Evolutionary conservation across 1,140 invertebrate species (phyloP).

Genomic region (Druon quercuslanigerum): DNA sequence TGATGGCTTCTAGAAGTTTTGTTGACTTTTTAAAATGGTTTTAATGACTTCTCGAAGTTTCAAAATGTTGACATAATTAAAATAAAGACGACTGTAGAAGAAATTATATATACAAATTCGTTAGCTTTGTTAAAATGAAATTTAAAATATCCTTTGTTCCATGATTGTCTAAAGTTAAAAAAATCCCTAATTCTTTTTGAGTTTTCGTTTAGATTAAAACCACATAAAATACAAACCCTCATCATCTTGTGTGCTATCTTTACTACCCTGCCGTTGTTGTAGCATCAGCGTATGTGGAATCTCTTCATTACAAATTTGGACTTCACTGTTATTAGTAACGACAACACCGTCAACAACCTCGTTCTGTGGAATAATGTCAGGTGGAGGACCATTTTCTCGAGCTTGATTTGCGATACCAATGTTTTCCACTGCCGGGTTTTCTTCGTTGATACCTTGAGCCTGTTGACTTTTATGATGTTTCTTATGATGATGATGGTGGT

Average conservation of each 20-base stretch:
- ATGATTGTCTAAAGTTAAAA: too few species aligned
- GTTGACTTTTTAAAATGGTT: too few species aligned
- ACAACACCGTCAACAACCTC: constrained; percentile 62
- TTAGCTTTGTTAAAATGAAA: too few species aligned
- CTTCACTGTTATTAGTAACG: constrained; percentile 56
- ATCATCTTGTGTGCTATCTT: constrained; percentile 78
- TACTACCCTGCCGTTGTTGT: constrained; percentile 80
- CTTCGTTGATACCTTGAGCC: constrained; percentile 55
- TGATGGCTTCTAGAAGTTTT: too few species aligned
- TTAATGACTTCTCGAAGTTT: too few species aligned
- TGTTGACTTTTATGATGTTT: constrained; percentile 72
- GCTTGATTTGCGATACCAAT: constrained; percentile 60
- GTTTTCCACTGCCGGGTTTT: constrained; percentile 63
- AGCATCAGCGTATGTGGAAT: constrained; percentile 77
- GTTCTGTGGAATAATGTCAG: constrained; percentile 68
- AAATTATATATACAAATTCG: too few species aligned
- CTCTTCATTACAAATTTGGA: constrained; percentile 79
- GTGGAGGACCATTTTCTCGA: constrained; percentile 68
- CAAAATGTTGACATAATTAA: too few species aligned
- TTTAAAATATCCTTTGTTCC: too few species aligned
- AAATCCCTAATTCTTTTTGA: too few species aligned
- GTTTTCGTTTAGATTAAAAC: too few species aligned
- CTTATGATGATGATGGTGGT: constrained; percentile 85
- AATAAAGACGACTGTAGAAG: too few species aligned
- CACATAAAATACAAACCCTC: constrained; percentile 67